Conservation (phyloP, 2,113 vertebrate species). For the Grantiella picta region DNA sequence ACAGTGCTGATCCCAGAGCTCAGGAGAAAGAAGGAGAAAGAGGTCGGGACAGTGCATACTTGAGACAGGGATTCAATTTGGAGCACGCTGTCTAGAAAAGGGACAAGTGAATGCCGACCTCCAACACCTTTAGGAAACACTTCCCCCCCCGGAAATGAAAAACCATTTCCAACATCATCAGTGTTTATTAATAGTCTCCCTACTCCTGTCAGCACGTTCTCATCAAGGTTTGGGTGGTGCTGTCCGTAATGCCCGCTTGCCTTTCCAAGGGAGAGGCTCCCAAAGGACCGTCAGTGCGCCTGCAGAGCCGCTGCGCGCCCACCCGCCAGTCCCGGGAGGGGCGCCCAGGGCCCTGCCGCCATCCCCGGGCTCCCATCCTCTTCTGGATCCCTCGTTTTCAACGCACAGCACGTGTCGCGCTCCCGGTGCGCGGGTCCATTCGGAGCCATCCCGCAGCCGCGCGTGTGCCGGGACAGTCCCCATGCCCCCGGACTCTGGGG, state of each 20-base stretch:
- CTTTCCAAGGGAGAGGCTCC: background rate
- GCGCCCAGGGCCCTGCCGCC: background rate
- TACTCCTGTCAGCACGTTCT: background rate
- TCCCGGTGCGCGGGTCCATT: accelerated
- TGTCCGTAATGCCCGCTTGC: background rate
- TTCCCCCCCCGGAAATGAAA: background rate
- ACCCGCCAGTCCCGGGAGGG: accelerated
- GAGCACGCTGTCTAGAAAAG: background rate
- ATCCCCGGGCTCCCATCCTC: background rate
- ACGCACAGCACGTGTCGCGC: background rate
- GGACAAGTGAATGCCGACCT: background rate
- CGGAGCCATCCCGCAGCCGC: background rate
- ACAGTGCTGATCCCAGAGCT: background rate
- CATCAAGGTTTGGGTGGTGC: accelerated
- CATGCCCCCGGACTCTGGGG: accelerated
- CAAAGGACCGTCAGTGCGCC: background rate
- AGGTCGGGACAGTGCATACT: background rate
- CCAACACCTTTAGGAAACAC: background rate
- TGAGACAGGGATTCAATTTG: background rate
- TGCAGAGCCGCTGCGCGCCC: accelerated
- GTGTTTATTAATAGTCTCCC: background rate
- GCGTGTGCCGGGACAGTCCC: accelerated
- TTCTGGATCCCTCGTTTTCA: background rate
- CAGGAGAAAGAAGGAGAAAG: background rate
- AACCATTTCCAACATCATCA: background rate